A percentile compares a stretch with the other conserved stretches of the same genome.
Conservation (phyloP, 35 echinoderm and acorn worm species). For the Chiridota heheva region DNA sequence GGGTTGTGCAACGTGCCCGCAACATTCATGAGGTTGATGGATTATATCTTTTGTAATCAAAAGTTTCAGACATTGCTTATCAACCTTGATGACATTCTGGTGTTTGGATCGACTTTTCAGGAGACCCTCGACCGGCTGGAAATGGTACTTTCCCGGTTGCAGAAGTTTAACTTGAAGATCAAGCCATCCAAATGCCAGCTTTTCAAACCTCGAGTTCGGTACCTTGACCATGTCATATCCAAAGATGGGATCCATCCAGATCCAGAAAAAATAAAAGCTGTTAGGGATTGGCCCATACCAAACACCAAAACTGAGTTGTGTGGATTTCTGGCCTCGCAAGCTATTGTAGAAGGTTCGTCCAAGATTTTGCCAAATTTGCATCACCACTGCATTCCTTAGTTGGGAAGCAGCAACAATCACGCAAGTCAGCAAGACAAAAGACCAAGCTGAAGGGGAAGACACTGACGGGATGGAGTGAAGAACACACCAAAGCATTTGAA, state of each 20-base stretch:
- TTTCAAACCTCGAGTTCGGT: background rate
- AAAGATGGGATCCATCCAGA: conserved; percentile 7
- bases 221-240: conserved; percentile 26
- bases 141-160: conserved; percentile 31
- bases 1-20: too few relatives aligned
- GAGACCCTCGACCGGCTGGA: conserved; percentile 56
- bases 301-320: background rate
- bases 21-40: conserved; percentile 66
- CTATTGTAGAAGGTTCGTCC: conserved; percentile 62
- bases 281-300: conserved; percentile 10
- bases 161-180: conserved; percentile 43
- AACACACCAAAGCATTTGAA: conserved; percentile 32
- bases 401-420: background rate
- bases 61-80: conserved; percentile 56
- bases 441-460: background rate
- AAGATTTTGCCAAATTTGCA: conserved; percentile 40
- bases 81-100: conserved; percentile 76
- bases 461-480: background rate
- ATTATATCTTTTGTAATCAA: conserved; percentile 43
- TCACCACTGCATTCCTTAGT: conserved; percentile 48
- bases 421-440: background rate
- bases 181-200: conserved; percentile 35
- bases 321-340: conserved; percentile 24
- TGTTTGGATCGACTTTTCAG: conserved; percentile 62
- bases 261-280: conserved; percentile 37